phyloP scores from a whole-genome alignment of 1,140 invertebrate genomes.

The Condylostylus longicornis region DNA sequence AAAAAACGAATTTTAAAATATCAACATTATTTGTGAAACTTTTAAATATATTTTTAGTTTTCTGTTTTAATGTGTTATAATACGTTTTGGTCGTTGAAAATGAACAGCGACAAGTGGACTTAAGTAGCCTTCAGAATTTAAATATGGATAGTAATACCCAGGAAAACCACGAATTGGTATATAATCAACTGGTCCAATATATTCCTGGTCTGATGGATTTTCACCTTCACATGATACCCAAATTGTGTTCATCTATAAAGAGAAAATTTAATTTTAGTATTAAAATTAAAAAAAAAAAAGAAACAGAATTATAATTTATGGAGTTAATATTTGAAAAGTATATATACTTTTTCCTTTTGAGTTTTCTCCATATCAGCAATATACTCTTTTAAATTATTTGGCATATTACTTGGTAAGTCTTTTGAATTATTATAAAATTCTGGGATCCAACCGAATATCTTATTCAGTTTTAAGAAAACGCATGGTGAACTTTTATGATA shows the following conservation, averaged over 20 bases:
- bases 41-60: background rate
- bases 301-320: background rate
- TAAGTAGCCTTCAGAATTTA: slow-evolving; percentile 67
- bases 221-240: slow-evolving; percentile 82
- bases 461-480: slow-evolving; percentile 67
- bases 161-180: slow-evolving; percentile 59
- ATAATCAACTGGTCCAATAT: slow-evolving; percentile 65
- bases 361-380: slow-evolving; percentile 20
- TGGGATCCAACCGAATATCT: slow-evolving; percentile 63
- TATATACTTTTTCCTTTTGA: slow-evolving; percentile 13
- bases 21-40: background rate
- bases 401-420: slow-evolving; percentile 48
- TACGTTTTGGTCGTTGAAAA: slow-evolving; percentile 59
- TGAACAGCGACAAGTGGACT: slow-evolving; percentile 78
- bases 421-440: slow-evolving; percentile 49
- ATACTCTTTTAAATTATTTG: slow-evolving; percentile 41
- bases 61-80: background rate
- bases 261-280: too few species aligned
- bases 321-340: background rate
- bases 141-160: slow-evolving; percentile 67
- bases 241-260: slow-evolving; percentile 51
- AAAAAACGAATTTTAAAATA: slow-evolving; percentile 1
- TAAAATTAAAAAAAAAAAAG: too few species aligned
- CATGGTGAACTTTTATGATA: slow-evolving; percentile 64
- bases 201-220: slow-evolving; percentile 76